Base-by-base conservation (phyloP, 2,888 invertebrate species). In the Esperia sulphurella region DNA sequence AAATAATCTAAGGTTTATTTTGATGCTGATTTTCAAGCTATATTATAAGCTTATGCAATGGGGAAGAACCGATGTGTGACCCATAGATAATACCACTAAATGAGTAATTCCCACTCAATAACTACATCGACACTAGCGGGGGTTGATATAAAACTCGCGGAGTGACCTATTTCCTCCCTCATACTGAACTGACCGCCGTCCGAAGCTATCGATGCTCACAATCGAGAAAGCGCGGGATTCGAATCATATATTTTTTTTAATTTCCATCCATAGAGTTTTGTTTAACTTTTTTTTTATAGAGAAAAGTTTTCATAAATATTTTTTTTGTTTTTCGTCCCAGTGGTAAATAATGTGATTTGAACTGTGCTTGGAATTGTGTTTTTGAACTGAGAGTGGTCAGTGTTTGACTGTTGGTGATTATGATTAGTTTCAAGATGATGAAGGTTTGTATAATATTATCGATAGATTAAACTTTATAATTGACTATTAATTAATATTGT, bases 121-220 rank as follows among this genome's bases (percentile, higher is more conserved):
- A 35, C 31, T 6, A 35, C 10, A 10, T 10, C 8, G 2, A 5
- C 1, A 38, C n/a, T 48, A 72, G 77, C 70, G 80, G 83, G 87
- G 84, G 79, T 59, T 63, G 53, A 58, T 83, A 85, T 87, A 86
- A 75, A 81, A 68, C 50, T 59, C 46, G 54, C 43, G 52, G 53
- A 53, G 53, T 85, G 86, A 86, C 86, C 87, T 87, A 88, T 87
- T 84, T 86, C 75, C 67, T 58, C 54, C 65, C 71, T 71, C 79
- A 83, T 61, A 79, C 60, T 63, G 63, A 53, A 54, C 61, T 53
- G 63, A 58, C 68, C 59, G 56, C 64, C 63, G 72, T 52, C 68
- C 67, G 63, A 50, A 49, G 61, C 54, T 58, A 30, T 43, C 42
- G 12, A 33, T 38, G 43, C 38, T 47, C 41, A 43, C 46, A 14